Conservation (phyloP, 2,113 vertebrate genomes). For the Tympanuchus pallidicinctus region DNA sequence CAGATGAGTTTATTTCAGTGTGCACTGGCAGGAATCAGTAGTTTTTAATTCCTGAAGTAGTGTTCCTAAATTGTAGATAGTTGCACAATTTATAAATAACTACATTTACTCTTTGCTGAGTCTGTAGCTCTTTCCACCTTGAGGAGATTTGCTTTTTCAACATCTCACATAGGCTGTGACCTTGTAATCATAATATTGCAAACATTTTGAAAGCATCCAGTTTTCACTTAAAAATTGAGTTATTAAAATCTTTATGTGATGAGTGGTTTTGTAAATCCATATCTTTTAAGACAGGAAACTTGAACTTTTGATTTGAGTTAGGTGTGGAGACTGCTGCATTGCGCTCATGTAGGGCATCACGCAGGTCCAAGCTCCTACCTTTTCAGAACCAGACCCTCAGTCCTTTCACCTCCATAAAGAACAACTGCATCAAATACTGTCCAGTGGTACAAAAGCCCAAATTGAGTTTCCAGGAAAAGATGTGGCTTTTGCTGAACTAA, state of each 20-base stretch:
- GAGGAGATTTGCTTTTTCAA: not conserved
- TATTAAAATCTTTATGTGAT: not conserved
- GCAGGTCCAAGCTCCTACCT: not conserved
- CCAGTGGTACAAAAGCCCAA: not conserved
- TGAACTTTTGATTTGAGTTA: not conserved
- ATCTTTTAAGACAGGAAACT: not conserved
- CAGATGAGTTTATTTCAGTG: not conserved
- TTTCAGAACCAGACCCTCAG: not conserved
- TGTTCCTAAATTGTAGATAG: not conserved
- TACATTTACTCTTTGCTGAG: not conserved
- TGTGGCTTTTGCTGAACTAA: not conserved
- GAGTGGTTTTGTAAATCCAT: not conserved
- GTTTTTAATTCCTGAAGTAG: not conserved
- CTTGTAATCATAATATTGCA: rapidly evolving
- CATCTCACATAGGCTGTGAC: not conserved
- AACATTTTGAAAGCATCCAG: not conserved
- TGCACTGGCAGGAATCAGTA: not conserved
- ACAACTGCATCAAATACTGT: not conserved
- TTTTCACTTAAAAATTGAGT: not conserved
- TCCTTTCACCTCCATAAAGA: not conserved
- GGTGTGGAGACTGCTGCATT: rapidly evolving
- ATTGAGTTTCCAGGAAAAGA: conserved; percentile 17
- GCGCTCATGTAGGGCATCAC: not conserved
- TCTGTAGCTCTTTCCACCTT: not conserved
- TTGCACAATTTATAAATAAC: not conserved